Conservation (phyloP, 1,140 invertebrate genomes). For the Aphis craccivora region DNA sequence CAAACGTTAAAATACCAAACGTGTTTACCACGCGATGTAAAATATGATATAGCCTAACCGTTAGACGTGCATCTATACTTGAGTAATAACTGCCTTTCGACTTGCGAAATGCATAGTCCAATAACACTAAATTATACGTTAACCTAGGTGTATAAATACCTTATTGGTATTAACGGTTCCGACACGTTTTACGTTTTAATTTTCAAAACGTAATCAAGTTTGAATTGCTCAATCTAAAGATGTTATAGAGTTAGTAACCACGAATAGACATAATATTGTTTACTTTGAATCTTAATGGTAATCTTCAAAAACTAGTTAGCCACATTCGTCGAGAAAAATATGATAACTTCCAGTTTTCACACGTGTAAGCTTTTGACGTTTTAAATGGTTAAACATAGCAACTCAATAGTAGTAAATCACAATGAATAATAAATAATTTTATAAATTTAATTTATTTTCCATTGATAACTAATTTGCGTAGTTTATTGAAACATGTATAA, state of each 20-base stretch:
- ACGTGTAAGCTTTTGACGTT: neutral
- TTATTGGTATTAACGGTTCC: neutral
- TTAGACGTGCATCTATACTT: neutral
- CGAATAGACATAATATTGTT: neutral
- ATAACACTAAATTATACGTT: neutral
- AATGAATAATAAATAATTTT: neutral
- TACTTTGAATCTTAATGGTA: neutral
- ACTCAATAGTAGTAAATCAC: neutral
- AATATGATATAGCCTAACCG: neutral
- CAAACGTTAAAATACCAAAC: neutral
- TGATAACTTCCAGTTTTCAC: neutral
- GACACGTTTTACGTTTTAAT: slow-evolving; percentile 24
- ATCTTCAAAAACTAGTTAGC: slow-evolving; percentile 9
- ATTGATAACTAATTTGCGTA: neutral
- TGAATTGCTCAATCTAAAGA: neutral
- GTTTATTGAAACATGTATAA: neutral
- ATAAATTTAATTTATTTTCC: neutral
- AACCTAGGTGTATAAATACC: neutral
- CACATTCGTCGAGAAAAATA: neutral
- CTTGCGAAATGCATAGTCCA: neutral
- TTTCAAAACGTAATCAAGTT: neutral
- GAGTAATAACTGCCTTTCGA: neutral
- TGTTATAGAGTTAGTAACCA: neutral
- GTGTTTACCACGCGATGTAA: neutral
- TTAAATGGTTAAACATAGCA: neutral